Conservation (phyloP, 2,797 vertebrate species). For the Melanotaenia trifasciata region DNA sequence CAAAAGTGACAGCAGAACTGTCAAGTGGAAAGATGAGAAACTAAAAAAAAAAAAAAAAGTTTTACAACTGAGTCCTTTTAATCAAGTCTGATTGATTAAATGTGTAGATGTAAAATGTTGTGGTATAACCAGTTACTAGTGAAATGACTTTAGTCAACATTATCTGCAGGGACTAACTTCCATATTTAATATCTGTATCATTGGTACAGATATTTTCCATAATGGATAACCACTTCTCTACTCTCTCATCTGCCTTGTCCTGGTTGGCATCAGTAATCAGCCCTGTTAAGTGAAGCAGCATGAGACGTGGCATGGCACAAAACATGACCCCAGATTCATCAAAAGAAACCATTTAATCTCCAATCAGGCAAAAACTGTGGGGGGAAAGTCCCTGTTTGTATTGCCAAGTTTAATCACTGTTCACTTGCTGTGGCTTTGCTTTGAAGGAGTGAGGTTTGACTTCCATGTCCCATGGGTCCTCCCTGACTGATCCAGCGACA, state of each 20-base stretch:
- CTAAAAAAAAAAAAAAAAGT: too few relatives aligned
- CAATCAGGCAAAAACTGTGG: slow-evolving; percentile 38
- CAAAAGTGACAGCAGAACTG: too few relatives aligned
- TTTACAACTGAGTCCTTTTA: neutral
- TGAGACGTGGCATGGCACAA: slow-evolving; percentile 26
- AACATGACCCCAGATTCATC: slow-evolving; percentile 38
- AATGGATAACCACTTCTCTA: slow-evolving; percentile 6
- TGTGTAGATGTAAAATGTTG: neutral
- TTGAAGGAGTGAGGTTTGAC: slow-evolving; percentile 39
- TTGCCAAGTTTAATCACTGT: slow-evolving; percentile 55
- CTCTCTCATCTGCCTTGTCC: neutral
- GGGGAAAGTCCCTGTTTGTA: slow-evolving; percentile 22
- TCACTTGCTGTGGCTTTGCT: slow-evolving; percentile 29
- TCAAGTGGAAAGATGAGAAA: too few relatives aligned
- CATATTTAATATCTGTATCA: slow-evolving; percentile 3
- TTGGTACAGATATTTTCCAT: slow-evolving; percentile 18
- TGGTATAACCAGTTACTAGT: neutral
- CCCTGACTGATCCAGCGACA: slow-evolving; percentile 22
- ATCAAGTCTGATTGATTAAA: neutral
- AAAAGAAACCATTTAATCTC: slow-evolving; percentile 32
- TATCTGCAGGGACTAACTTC: slow-evolving; percentile 19
- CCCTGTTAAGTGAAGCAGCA: slow-evolving; percentile 18
- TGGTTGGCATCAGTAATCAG: slow-evolving; percentile 15
- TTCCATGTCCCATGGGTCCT: slow-evolving; percentile 7
- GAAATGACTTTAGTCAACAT: neutral